Percentiles rank a stretch among this genome's conserved stretches.
phyloP scores from a whole-genome alignment of 2,888 invertebrate species.

The Spilarctia lutea region DNA sequence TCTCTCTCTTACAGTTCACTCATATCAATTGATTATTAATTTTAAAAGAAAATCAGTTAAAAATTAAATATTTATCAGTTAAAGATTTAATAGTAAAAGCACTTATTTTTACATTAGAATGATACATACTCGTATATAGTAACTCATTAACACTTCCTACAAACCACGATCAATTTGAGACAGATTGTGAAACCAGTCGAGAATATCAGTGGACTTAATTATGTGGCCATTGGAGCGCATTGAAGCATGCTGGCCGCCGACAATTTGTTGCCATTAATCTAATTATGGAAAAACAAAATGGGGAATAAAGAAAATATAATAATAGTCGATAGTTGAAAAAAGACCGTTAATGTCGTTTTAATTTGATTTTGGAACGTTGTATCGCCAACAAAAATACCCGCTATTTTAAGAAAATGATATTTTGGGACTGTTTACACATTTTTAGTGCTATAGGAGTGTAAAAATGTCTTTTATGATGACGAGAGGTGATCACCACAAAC shows the following conservation, averaged over 20 bases:
- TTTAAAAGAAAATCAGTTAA: no score
- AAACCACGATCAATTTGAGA: constrained; percentile 16
- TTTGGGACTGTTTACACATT: no score
- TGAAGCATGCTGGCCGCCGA: constrained; percentile 30
- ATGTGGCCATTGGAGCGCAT: constrained; percentile 40
- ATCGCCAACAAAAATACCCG: neutral
- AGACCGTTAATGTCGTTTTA: neutral
- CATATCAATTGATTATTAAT: no score
- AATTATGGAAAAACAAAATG: constrained; percentile 32
- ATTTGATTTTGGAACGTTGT: constrained; percentile 9
- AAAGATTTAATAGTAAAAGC: no score
- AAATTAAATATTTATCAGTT: no score
- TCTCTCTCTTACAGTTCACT: no score
- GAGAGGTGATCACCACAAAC: neutral
- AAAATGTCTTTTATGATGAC: neutral
- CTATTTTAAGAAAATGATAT: neutral
- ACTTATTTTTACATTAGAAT: neutral
- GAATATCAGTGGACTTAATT: constrained; percentile 42
- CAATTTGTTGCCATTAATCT: constrained; percentile 42
- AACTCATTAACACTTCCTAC: constrained; percentile 6
- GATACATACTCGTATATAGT: neutral
- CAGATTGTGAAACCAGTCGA: constrained; percentile 32
- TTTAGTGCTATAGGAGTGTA: no score
- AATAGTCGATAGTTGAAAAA: constrained; percentile 20
- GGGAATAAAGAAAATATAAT: constrained; percentile 28